Base-by-base conservation (phyloP, 2,113 vertebrate species). In the Salvator merianae region DNA sequence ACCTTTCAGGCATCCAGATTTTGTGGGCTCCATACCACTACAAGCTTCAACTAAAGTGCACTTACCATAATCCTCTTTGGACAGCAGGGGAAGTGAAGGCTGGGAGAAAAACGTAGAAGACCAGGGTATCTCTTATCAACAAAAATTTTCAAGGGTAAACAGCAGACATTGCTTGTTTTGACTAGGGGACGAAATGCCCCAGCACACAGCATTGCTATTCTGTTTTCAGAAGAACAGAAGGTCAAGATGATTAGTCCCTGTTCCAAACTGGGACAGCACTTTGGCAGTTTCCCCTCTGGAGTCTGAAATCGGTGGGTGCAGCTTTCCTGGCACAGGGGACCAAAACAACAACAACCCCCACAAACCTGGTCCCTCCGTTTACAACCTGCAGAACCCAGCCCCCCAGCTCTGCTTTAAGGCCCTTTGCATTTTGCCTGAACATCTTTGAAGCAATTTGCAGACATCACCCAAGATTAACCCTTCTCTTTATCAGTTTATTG, bases 181-280 rank as follows among this genome's bases (percentile, higher is more conserved):
- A 73, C 82, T 87, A 78, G 83, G 8, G 0, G 87, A 73, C 72
- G 77, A 78, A 84, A 91, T 90, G 90, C 89, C 88, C 88, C 90
- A 92, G 87, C 7, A 0, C 71, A 72, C 81, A 85, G 43, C 43
- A 83, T 92, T 90, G 89, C 32, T 22, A 0, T 32, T 22, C 66
- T 81, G 66, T 36, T 53, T 50, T 28, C 79, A 68, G 66, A 43
- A 13, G 40, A 38, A 3, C 7, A 7, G 43, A 0, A 20, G 32
- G 22, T 34, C n/a, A 53, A 30, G 66, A 32, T 53, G 65, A 59
- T 59, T 20, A 20, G 20, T 59, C 55, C 16, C 53, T 20, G 14
- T 59, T 59, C 55, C 55, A 59, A 16, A 20, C 55, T 20, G 20
- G 55, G 55, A 20, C 16, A 59, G 18, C 55, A 59, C 55, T 4